Percentiles rank a stretch among this genome's conserved stretches.
phyloP scores from a whole-genome alignment of 1,140 invertebrate genomes.

The Lepidurus apus region DNA sequence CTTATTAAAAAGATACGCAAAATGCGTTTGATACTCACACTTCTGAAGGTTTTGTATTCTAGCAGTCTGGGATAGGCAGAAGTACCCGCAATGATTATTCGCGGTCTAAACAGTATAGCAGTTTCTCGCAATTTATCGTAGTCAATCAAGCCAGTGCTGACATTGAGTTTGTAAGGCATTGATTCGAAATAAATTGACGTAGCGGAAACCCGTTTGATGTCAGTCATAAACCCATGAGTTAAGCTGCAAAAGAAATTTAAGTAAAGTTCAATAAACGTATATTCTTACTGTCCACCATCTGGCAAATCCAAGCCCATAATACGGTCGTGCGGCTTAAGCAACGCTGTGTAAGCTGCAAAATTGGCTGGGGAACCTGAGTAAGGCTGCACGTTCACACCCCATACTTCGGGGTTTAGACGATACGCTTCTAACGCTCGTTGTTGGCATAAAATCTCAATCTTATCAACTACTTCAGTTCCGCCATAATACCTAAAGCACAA shows the following conservation, averaged over 20 bases:
- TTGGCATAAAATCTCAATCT: conserved; percentile 57
- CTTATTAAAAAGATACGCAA: conserved; percentile 21
- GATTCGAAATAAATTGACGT: conserved; percentile 63
- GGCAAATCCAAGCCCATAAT: conserved; percentile 62
- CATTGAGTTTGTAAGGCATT: conserved; percentile 59
- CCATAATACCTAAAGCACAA: conserved; percentile 56
- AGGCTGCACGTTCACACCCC: conserved; percentile 65
- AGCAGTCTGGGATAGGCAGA: conserved; percentile 61
- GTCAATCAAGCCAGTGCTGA: conserved; percentile 56
- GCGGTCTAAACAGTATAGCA: conserved; percentile 57
- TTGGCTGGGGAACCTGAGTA: conserved; percentile 62
- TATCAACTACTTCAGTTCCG: conserved; percentile 61
- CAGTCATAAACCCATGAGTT: conserved; percentile 62
- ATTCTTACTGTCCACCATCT: conserved; percentile 58
- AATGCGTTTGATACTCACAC: conserved; percentile 33
- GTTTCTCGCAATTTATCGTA: conserved; percentile 57
- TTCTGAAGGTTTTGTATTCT: conserved; percentile 59
- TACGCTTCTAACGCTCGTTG: conserved; percentile 57
- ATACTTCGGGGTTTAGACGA: conserved; percentile 53
- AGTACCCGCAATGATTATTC: conserved; percentile 61
- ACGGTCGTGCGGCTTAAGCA: conserved; percentile 56
- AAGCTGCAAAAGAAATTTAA: conserved; percentile 40
- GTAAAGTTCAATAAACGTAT: conserved; percentile 2
- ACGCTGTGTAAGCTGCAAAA: conserved; percentile 59
- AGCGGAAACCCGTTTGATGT: conserved; percentile 57